These are phyloP conservation scores for Coptotermes formosanus DNA, from an alignment of 1,140 invertebrate genomes.

Conservation along the genomic window DNA sequence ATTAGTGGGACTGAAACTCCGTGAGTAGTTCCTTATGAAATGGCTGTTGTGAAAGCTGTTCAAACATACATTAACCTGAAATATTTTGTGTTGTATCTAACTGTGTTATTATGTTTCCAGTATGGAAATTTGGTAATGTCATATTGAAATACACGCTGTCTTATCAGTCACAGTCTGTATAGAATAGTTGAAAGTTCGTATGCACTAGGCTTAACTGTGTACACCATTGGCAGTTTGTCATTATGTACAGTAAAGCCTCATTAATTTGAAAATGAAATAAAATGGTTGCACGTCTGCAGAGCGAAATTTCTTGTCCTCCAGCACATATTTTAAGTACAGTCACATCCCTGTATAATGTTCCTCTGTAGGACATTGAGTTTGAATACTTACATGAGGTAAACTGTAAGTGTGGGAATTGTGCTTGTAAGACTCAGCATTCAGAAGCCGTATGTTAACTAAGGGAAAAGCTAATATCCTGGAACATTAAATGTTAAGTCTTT, in stretches of 20 bases:
- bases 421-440: too few species aligned
- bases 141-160: background rate
- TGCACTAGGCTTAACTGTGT: background rate
- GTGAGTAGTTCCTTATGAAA: background rate
- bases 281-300: too few species aligned
- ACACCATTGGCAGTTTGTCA: background rate
- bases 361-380: too few species aligned
- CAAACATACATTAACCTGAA: background rate
- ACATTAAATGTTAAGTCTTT: too few species aligned
- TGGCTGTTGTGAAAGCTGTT: background rate
- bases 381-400: too few species aligned
- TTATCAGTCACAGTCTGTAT: background rate
- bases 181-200: background rate
- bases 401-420: too few species aligned
- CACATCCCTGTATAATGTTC: too few species aligned
- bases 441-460: too few species aligned
- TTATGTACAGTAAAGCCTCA: background rate
- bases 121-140: background rate
- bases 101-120: background rate
- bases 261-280: background rate
- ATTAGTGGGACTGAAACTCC: background rate
- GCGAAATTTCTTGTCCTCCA: too few species aligned
- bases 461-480: too few species aligned
- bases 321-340: too few species aligned
- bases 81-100: background rate